Percentiles rank a stretch among this genome's conserved stretches.
phyloP scores from a whole-genome alignment of 2,113 vertebrate genomes.

The Mirza zaza region DNA sequence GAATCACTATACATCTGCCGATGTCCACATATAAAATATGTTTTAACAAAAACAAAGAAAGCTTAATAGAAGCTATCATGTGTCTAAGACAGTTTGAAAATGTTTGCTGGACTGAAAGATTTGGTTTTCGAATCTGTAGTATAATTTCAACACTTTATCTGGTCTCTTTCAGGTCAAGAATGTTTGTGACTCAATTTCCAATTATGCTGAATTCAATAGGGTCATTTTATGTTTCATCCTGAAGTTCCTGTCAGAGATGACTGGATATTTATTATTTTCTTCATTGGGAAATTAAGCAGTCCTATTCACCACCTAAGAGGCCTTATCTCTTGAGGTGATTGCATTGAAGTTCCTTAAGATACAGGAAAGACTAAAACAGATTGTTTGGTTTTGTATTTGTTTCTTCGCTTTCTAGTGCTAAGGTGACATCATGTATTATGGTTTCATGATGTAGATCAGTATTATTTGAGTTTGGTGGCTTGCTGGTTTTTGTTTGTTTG shows the following conservation, averaged over 20 bases:
- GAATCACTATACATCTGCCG: background rate
- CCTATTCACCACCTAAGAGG: background rate
- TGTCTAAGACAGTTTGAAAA: background rate
- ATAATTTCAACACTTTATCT: background rate
- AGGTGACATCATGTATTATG: background rate
- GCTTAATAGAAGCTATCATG: background rate
- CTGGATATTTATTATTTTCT: background rate
- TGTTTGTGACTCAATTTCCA: background rate
- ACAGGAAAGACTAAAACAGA: background rate
- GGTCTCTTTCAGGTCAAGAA: background rate
- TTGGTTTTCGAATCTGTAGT: background rate
- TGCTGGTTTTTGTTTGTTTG: background rate
- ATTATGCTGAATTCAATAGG: background rate
- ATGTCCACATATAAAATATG: background rate
- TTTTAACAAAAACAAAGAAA: background rate
- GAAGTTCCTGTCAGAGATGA: background rate
- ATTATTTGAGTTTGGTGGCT: background rate
- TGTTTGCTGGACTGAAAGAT: background rate
- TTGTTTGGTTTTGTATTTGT: background rate
- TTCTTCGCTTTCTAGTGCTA: background rate
- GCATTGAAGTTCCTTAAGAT: background rate
- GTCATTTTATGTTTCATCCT: background rate
- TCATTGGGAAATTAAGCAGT: background rate
- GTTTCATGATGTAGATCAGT: background rate
- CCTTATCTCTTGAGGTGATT: background rate